These are phyloP conservation scores for Cephus sareptanus DNA, from an alignment of 2,888 invertebrate genomes.

Conservation along the genomic window DNA sequence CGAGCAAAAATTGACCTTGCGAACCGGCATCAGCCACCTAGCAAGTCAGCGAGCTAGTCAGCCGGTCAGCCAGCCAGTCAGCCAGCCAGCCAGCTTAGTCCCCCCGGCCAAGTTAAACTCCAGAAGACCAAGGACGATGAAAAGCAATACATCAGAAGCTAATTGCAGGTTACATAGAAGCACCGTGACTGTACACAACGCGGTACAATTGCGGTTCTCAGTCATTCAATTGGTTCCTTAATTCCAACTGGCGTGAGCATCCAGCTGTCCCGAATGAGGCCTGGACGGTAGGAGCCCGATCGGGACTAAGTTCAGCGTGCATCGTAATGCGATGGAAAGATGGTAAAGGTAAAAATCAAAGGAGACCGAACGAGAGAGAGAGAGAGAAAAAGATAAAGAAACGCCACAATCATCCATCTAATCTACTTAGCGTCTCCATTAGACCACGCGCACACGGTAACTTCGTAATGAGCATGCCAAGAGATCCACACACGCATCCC, in stretches of 20 bases:
- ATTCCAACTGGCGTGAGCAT: neutral
- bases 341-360: neutral
- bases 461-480: conserved; percentile 29
- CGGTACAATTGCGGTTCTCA: neutral
- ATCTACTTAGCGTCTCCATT: conserved; percentile 48
- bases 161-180: neutral
- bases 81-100: no score
- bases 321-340: neutral
- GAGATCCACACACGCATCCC: neutral
- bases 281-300: neutral
- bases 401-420: conserved; percentile 29
- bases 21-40: neutral
- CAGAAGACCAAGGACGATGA: neutral
- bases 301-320: neutral
- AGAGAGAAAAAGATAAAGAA: neutral
- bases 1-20: neutral
- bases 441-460: conserved; percentile 34
- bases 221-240: neutral
- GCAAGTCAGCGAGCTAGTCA: no score
- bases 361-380: neutral
- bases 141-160: neutral
- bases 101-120: neutral
- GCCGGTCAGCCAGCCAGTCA: no score
- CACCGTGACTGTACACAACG: neutral
- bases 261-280: neutral